Base-by-base conservation (phyloP, 2,113 vertebrate species). In the Gavia stellata region DNA sequence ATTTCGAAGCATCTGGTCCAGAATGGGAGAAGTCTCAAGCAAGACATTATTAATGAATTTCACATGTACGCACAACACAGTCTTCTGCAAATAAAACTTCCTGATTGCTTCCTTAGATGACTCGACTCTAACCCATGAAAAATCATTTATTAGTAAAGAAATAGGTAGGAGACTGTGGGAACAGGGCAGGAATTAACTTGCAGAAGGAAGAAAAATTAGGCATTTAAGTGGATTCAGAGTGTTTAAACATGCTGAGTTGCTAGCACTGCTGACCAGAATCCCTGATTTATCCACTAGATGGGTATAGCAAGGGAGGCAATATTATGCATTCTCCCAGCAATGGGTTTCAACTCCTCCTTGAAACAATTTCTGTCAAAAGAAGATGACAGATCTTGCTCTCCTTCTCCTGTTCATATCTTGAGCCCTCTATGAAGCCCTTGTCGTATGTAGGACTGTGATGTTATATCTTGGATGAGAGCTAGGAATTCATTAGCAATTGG, bases 401-500 rank as follows among this genome's bases (percentile, higher is more conserved):
- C 34, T 80, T 80, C 45, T 66, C 16, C 52, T 79, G 24, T 34
- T 82, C n/a, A 16, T 86, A 77, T n/a, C 36, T 79, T 52, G 47
- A 82, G 66, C 15, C 13, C 34, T 68, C 82, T 88, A 34, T 88
- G 49, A 87, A 86, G 78, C 40, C 45, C 90, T 82, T 95, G 89
- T 92, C 47, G 10, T 24, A 10, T 70, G 67, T 66, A 73, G n/a
- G 45, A 21, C 71, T 88, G 81, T 93, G 92, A 90, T 77, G 78
- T 90, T 96, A n/a, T 18, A 77, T 50, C 36, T 92, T 96, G 96
- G 96, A 93, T 85, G 66, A 61, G 90, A 90, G 58, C 58, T 94
- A 88, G 90, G 96, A 96, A 94, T 95, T 95, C 94, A 91, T 96
- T 92, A 95, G 86, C 73, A 95, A 38, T 82, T 84, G 62, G 66